These are phyloP conservation scores for Oryzias woworae DNA, from an alignment of 2,113 vertebrate species.

Conservation along the genomic window DNA sequence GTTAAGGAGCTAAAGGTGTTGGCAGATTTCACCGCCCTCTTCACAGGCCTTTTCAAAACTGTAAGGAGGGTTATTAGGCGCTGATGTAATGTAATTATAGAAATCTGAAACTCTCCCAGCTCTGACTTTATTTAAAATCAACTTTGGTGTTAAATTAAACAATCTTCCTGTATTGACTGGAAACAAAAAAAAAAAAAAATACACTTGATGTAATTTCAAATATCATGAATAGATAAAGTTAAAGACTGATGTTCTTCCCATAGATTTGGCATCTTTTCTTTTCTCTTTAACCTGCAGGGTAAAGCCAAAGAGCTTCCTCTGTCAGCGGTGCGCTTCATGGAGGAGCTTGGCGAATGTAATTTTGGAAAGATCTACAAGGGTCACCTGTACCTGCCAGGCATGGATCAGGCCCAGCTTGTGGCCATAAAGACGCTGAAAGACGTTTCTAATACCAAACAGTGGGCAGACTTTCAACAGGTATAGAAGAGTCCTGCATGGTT, in stretches of 20 bases:
- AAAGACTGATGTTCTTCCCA: background rate
- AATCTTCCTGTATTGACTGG: slow-evolving; percentile 14
- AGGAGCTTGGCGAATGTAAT: slow-evolving; percentile 91
- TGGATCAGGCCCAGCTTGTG: slow-evolving; percentile 95
- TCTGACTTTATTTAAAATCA: slow-evolving; percentile 13
- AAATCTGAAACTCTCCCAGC: slow-evolving; percentile 32
- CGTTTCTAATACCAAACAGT: slow-evolving; percentile 87
- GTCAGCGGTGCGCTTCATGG: slow-evolving; percentile 97
- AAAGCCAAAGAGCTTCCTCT: slow-evolving; percentile 96
- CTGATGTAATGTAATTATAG: slow-evolving; percentile 48
- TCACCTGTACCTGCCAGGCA: slow-evolving; percentile 95
- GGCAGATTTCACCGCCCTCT: slow-evolving; percentile 31
- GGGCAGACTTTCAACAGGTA: slow-evolving; percentile 93
- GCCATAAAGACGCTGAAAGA: slow-evolving; percentile 98
- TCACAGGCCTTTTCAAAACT: slow-evolving; percentile 16
- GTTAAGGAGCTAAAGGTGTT: slow-evolving; percentile 9
- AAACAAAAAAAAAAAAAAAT: background rate
- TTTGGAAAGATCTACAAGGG: slow-evolving; percentile 98
- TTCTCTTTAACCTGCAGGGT: slow-evolving; percentile 74
- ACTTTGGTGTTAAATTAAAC: slow-evolving; percentile 35
- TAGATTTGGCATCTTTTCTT: slow-evolving; percentile 5
- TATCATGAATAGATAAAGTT: background rate
- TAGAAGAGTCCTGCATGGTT: background rate
- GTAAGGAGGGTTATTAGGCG: slow-evolving; percentile 14
- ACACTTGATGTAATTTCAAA: background rate